phyloP scores from a whole-genome alignment of 2,113 vertebrate species.

The Otocyon megalotis region DNA sequence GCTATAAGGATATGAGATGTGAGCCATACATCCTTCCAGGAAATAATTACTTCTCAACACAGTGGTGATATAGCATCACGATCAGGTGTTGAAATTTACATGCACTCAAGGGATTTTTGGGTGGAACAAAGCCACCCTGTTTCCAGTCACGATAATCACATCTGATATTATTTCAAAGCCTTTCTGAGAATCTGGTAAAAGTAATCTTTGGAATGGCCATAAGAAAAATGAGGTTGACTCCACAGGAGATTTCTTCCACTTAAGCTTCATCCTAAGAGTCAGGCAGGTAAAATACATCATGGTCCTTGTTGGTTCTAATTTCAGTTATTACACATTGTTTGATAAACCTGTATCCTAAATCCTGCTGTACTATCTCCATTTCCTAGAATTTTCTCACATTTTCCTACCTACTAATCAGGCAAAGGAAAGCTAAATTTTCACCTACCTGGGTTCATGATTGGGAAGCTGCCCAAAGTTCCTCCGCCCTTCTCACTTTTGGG shows the following conservation, averaged over 20 bases:
- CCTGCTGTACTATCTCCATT: not conserved
- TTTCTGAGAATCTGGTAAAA: slow-evolving; percentile 46
- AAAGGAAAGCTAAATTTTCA: slow-evolving; percentile 39
- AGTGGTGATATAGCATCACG: not conserved
- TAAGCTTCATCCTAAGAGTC: not conserved
- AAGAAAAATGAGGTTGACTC: slow-evolving; percentile 26
- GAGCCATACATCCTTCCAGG: slow-evolving; percentile 30
- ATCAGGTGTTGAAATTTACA: slow-evolving; percentile 39
- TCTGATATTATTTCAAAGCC: not conserved
- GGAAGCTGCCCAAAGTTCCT: not conserved
- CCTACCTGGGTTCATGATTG: not conserved
- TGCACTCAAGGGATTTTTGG: slow-evolving; percentile 36
- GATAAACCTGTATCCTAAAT: not conserved
- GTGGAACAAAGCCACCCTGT: not conserved
- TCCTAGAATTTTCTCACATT: slow-evolving; percentile 7
- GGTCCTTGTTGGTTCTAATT: not conserved
- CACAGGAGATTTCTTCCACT: not conserved
- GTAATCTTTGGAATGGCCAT: not conserved
- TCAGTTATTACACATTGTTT: not conserved
- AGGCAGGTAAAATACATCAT: not conserved
- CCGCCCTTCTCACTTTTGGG: not conserved
- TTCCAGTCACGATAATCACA: not conserved
- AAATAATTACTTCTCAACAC: slow-evolving; percentile 44
- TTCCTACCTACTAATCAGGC: not conserved
- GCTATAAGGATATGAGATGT: not conserved